Evolutionary conservation across 37 sponge, comb jelly and placozoan species (phyloP).

Genomic region (Hormiphora californensis): DNA sequence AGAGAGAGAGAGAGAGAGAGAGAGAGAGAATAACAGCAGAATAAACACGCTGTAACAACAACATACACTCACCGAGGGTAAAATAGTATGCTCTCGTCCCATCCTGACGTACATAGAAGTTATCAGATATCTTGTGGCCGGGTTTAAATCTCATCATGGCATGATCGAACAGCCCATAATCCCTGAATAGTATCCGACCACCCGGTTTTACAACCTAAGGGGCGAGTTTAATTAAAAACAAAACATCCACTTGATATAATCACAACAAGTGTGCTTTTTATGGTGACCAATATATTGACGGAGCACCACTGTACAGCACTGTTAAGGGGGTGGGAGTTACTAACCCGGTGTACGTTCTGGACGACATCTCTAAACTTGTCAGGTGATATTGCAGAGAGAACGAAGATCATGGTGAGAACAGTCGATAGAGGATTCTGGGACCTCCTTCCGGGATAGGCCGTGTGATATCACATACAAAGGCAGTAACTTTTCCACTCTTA

Average conservation of each 20-base stretch:
- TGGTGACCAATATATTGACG: too few species aligned
- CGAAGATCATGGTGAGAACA: conserved; percentile 80
- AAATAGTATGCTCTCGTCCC: conserved; percentile 96
- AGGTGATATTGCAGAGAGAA: conserved; percentile 85
- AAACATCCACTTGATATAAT: too few species aligned
- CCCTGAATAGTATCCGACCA: conserved; percentile 77
- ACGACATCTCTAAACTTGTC: conserved; percentile 69
- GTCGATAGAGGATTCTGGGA: conserved; percentile 64
- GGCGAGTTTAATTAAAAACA: too few species aligned
- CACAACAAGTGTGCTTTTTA: too few species aligned
- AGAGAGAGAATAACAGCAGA: neutral
- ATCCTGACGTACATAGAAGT: conserved; percentile 92
- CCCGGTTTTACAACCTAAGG: conserved; percentile 78
- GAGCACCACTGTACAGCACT: too few species aligned
- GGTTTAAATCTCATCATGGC: conserved; percentile 87
- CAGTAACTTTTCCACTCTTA: conserved; percentile 58
- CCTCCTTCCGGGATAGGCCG: conserved; percentile 47
- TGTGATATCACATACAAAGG: conserved; percentile 89
- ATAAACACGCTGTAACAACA: neutral
- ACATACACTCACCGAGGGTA: conserved; percentile 62
- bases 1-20: neutral
- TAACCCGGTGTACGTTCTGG: conserved; percentile 65
- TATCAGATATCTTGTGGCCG: conserved; percentile 88
- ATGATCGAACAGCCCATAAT: conserved; percentile 96
- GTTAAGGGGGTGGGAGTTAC: neutral